Conservation (phyloP, 2,113 vertebrate species). For the Gambusia holbrooki region DNA sequence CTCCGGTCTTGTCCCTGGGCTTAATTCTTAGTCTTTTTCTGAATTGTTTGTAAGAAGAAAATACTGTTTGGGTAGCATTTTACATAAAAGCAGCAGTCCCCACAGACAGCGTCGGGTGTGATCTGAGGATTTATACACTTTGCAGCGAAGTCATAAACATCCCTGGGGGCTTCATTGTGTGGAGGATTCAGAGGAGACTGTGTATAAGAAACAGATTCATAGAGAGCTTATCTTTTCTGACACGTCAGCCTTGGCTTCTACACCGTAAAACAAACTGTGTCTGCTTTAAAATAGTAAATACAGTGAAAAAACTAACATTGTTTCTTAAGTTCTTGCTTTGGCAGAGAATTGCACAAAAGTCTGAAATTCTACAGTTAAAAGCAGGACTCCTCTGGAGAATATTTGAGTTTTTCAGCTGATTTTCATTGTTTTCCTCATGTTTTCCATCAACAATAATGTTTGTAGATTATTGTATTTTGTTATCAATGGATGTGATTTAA, state of each 20-base stretch:
- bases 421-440: too few relatives aligned
- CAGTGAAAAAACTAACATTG: constrained; percentile 12
- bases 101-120: constrained; percentile 21
- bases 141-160: constrained; percentile 15
- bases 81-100: constrained; percentile 13
- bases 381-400: too few relatives aligned
- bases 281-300: constrained; percentile 31
- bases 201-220: not conserved
- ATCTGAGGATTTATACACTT: constrained; percentile 37
- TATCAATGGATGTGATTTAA: too few relatives aligned
- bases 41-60: not conserved
- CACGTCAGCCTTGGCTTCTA: constrained; percentile 2
- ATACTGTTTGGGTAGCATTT: constrained; percentile 15
- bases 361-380: not conserved
- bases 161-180: constrained; percentile 1
- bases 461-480: too few relatives aligned
- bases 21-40: not conserved
- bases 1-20: not conserved
- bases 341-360: not conserved
- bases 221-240: constrained; percentile 6
- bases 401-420: too few relatives aligned
- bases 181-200: constrained; percentile 21
- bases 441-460: too few relatives aligned
- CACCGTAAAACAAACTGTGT: constrained; percentile 6
- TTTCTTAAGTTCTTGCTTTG: not conserved